Evolutionary conservation across 2,113 vertebrate genomes (phyloP).

Genomic region (Eulemur rufifrons): DNA sequence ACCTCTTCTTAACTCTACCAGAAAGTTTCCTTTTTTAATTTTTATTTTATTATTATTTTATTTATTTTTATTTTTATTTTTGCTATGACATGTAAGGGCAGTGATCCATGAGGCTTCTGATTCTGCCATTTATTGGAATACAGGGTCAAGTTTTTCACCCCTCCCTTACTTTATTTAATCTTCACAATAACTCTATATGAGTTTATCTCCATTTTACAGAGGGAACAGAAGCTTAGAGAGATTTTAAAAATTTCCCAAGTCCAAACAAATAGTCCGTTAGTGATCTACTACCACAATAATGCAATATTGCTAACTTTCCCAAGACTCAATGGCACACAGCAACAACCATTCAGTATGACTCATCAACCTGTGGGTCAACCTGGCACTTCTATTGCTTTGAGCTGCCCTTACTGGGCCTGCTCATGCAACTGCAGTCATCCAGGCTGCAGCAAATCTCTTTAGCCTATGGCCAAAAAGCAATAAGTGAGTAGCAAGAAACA

Average conservation of each 20-base stretch:
- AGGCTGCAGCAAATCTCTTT: not conserved
- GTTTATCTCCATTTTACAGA: slow-evolving; percentile 9
- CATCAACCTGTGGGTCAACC: not conserved
- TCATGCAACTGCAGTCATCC: not conserved
- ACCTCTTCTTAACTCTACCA: not conserved
- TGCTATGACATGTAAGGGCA: too few relatives aligned
- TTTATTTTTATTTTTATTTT: too few relatives aligned
- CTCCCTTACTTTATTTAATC: not conserved
- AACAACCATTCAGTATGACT: not conserved
- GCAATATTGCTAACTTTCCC: not conserved
- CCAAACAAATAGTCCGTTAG: not conserved
- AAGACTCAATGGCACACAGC: not conserved
- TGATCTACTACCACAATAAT: not conserved
- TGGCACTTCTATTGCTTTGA: not conserved
- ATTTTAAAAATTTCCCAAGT: not conserved
- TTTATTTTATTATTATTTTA: too few relatives aligned
- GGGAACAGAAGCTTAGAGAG: not conserved
- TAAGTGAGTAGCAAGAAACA: not conserved
- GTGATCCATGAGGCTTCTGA: not conserved
- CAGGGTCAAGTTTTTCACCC: not conserved
- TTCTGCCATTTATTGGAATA: not conserved
- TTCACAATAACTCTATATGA: not conserved
- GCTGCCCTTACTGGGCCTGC: not conserved
- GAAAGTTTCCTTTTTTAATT: not conserved
- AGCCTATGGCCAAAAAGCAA: not conserved